These are phyloP conservation scores for Sebastes baramenuke DNA, from an alignment of 2,797 vertebrate species.

Conservation along the genomic window DNA sequence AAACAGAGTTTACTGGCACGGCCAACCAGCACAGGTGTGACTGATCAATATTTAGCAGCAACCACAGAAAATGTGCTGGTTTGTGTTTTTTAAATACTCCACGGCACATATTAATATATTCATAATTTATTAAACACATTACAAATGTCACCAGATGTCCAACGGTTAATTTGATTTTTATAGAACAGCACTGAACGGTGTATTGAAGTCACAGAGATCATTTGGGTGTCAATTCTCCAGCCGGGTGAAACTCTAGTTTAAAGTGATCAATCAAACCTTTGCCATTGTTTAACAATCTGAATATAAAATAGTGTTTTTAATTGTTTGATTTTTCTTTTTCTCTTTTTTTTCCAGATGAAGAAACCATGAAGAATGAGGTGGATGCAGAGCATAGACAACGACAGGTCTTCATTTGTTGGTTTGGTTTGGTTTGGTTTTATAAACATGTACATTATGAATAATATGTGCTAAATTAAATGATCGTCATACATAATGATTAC, in stretches of 20 bases:
- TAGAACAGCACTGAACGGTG: too few species aligned
- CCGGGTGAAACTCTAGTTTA: neutral
- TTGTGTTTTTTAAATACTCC: too few species aligned
- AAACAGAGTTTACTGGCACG: too few species aligned
- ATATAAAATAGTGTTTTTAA: neutral
- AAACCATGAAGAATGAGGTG: neutral
- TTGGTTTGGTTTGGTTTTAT: neutral
- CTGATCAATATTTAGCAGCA: too few species aligned
- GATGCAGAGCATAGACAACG: neutral
- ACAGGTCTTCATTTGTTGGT: neutral
- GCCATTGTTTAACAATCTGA: neutral
- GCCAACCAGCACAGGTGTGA: too few species aligned
- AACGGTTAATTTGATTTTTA: too few species aligned
- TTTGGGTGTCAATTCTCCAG: neutral
- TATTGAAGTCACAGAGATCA: too few species aligned
- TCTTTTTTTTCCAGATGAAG: slow-evolving; percentile 17
- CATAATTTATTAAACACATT: too few species aligned
- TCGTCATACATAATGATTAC: neutral
- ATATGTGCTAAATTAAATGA: neutral
- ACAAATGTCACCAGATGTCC: too few species aligned
- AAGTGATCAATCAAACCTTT: neutral
- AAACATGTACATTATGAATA: neutral
- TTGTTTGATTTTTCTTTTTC: neutral
- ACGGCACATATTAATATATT: too few species aligned
- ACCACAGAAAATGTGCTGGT: too few species aligned